Conservation (phyloP, 2,888 invertebrate species). For the Steinernema scapterisci region DNA sequence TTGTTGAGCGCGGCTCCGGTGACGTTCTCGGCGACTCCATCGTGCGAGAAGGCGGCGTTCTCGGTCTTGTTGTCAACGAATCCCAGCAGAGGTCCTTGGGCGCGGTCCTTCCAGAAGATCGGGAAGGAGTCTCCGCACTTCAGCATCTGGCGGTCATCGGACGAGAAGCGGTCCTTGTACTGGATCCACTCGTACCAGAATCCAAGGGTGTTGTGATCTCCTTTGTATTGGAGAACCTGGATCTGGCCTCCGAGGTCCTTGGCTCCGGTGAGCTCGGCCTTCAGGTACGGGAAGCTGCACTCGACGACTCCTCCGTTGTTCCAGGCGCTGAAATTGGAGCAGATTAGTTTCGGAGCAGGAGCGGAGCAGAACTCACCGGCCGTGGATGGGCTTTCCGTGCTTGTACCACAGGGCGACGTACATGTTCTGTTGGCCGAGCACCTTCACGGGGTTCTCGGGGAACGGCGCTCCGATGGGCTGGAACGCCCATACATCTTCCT, state of each 20-base stretch:
- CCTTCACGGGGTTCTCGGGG: conserved; percentile 49
- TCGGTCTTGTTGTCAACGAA: conserved; percentile 55
- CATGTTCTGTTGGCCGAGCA: conserved; percentile 50
- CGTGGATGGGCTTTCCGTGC: conserved; percentile 57
- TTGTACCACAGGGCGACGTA: conserved; percentile 57
- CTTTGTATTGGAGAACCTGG: conserved; percentile 48
- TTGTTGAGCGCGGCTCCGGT: conserved; percentile 49
- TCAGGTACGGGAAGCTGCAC: conserved; percentile 58
- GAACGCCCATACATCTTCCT: conserved; percentile 46
- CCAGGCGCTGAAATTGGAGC: conserved; percentile 44
- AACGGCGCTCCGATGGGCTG: conserved; percentile 49
- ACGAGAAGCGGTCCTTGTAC: conserved; percentile 51
- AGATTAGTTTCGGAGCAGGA: neutral
- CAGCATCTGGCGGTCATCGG: conserved; percentile 40
- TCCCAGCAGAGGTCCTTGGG: conserved; percentile 41
- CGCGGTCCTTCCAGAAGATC: conserved; percentile 49
- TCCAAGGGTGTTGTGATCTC: conserved; percentile 48
- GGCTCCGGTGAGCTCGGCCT: conserved; percentile 41
- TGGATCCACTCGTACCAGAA: conserved; percentile 59
- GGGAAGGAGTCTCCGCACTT: conserved; percentile 50
- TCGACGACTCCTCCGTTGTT: conserved; percentile 61
- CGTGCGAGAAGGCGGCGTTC: conserved; percentile 45
- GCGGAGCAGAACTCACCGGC: conserved; percentile 35
- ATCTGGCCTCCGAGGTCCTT: conserved; percentile 45
- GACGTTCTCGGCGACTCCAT: conserved; percentile 41